Base-by-base conservation (phyloP, 2,888 invertebrate genomes). In the Drosophila pegasa region DNA sequence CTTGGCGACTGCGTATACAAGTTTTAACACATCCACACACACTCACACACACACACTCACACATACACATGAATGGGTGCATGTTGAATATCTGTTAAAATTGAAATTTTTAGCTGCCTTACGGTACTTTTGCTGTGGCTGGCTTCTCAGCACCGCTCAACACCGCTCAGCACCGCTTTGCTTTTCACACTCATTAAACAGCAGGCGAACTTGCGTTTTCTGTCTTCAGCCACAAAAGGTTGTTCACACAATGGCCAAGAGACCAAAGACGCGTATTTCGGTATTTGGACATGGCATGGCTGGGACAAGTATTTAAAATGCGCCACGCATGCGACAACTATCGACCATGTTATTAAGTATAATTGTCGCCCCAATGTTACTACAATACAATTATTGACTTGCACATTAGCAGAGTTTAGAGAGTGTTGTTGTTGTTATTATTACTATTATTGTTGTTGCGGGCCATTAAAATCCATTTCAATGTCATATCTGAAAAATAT, bases 401-500 rank as follows among this genome's bases (percentile, higher is more conserved):
- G 63, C 65, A 71, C 40, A 55, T 70, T 65, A 59, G 40, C 33
- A 22, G 16, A 22, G 35, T 35, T 37, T 35, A 16, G 25, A 29
- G 40, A 31, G 25, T 68, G 35, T 59, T 59, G 52, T 66, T 60
- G 40, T 65, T 61, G 22, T 27, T 60, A 20, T 25, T 18, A 8
- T 18, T 27, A 1, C 55, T 62, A 27, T 72, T 72, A 27, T 78
- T 75, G 45, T 73, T 70, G 77, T 72, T 79, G 72, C 71, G 85
- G 69, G 68, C 80, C 80, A 84, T 87, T 80, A 84, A 87, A 84
- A 81, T 80, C 69, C 57, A 61, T 88, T 88, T 88, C 87, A 88
- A 88, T 88, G 87, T 88, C 87, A 88, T 64, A 54, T 73, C 85
- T 66, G 68, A 72, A 70, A 85, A 80, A 82, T 86, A 86, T 86